Conservation (phyloP, 2,888 invertebrate genomes). For the Trimorus sp. region DNA sequence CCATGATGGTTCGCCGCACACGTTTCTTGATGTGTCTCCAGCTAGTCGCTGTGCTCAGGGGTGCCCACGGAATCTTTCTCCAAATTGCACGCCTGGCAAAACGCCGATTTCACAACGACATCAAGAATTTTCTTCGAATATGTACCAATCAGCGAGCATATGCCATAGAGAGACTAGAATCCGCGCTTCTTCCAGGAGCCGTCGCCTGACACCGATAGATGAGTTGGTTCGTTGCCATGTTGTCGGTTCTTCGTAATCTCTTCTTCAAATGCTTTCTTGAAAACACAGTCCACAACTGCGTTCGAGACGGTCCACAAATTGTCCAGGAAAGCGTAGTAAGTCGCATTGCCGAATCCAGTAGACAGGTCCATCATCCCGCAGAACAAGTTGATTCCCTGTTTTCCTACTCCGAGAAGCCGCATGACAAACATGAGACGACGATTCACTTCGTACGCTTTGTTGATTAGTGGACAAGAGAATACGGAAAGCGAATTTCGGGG, state of each 20-base stretch:
- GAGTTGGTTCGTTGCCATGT: slow-evolving; percentile 4
- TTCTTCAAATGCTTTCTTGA: slow-evolving; percentile 35
- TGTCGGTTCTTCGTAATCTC: slow-evolving; percentile 47
- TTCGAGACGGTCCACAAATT: slow-evolving; percentile 39
- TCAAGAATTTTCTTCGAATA: slow-evolving; percentile 11
- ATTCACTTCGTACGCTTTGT: slow-evolving; percentile 68
- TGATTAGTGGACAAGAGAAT: slow-evolving; percentile 59
- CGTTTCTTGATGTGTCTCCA: neutral
- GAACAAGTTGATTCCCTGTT: slow-evolving; percentile 68
- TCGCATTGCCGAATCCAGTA: slow-evolving; percentile 39
- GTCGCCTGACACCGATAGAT: slow-evolving; percentile 19
- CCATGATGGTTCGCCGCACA: slow-evolving; percentile 6
- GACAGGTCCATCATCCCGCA: slow-evolving; percentile 66
- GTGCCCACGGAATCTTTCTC: neutral
- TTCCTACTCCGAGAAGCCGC: slow-evolving; percentile 66
- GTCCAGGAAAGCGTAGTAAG: slow-evolving; percentile 43
- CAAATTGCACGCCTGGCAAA: neutral
- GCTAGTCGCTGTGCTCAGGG: neutral
- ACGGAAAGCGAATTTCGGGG: slow-evolving; percentile 53
- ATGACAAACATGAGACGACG: slow-evolving; percentile 68
- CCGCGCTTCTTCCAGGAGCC: slow-evolving; percentile 36
- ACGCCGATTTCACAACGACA: slow-evolving; percentile 16
- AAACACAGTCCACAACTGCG: slow-evolving; percentile 30
- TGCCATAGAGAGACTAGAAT: slow-evolving; percentile 13
- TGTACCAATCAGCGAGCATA: slow-evolving; percentile 17